Base-by-base conservation (phyloP, 2,888 invertebrate genomes). In the Agrochola lota region DNA sequence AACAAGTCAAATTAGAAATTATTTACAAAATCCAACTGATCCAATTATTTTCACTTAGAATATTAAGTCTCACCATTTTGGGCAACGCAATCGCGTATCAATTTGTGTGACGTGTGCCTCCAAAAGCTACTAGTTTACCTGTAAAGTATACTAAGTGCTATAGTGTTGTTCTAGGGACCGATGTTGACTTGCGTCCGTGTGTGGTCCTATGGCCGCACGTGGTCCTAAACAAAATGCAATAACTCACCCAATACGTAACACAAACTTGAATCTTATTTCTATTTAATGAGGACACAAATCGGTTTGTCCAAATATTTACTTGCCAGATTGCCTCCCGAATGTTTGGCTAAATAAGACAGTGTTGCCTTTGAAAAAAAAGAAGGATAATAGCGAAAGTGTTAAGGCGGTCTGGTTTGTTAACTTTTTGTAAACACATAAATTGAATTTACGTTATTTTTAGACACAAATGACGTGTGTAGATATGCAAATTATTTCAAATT, bases 121-220 rank as follows among this genome's bases (percentile, higher is more conserved):
- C 90, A 90, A 88, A 92, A 92, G 94, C 94, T 95, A 94, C 95
- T 94, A 94, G 95, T 95, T 94, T 95, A 96, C 95, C 95, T 95
- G 96, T 92, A 92, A 95, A 96, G 93, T 95, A 94, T 94, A 95
- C 95, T 95, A 95, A 96, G 94, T 95, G 95, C 92, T 93, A 93
- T 94, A 93, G 92, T 96, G 96, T 96, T 96, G 95, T 96, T 95
- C 94, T 95, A 95, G 92, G 94, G 94, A 91, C 93, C 94, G 89
- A 93, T 94, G 94, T 94, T 95, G 95, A 95, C 95, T 94, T 91
- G 91, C 92, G 92, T 91, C 92, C 95, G 96, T 96, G 96, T 96
- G 96, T 96, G 96, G 96, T 96, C 96, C 94, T 89, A 91, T 91
- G 88, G 88, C 87, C 88, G 85, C 84, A 87, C 80, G 81, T 71